Evolutionary conservation across 2,888 invertebrate genomes (phyloP).

Genomic region (Diaphora mendica): DNA sequence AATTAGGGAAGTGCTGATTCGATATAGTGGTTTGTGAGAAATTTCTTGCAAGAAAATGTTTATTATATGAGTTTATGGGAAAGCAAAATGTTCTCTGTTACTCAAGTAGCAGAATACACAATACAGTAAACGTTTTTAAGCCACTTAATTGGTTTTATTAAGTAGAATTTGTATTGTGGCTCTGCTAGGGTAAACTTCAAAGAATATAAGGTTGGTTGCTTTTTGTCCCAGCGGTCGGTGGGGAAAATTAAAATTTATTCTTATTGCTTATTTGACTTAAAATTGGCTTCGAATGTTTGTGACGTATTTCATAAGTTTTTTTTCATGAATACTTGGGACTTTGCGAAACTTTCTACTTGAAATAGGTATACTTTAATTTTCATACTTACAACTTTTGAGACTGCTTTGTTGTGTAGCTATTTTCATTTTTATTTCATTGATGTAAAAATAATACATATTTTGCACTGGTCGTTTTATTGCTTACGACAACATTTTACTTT

Average conservation of each 20-base stretch:
- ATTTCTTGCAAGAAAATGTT: neutral
- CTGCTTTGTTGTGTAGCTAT: neutral
- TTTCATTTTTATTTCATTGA: no score
- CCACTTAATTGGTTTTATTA: conserved; percentile 47
- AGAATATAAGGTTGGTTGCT: conserved; percentile 34
- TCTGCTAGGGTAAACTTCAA: conserved; percentile 34
- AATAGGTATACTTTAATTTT: neutral
- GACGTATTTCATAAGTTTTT: neutral
- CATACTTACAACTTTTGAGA: no score
- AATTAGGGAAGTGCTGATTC: neutral
- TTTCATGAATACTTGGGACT: neutral
- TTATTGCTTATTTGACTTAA: conserved; percentile 17
- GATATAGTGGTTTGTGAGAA: neutral
- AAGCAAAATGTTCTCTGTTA: conserved; percentile 12
- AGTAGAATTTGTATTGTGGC: conserved; percentile 27
- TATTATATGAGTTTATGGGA: conserved; percentile 17
- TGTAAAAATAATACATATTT: no score
- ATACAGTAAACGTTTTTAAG: conserved; percentile 30
- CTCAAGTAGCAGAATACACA: conserved; percentile 11
- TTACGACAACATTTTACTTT: neutral
- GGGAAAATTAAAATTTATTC: conserved; percentile 20
- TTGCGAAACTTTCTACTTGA: neutral
- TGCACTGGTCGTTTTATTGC: neutral
- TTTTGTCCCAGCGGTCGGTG: conserved; percentile 26
- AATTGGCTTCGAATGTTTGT: conserved; percentile 9